These are phyloP conservation scores for Lasioglossum vierecki DNA, from an alignment of 2,888 invertebrate species.

Conservation along the genomic window DNA sequence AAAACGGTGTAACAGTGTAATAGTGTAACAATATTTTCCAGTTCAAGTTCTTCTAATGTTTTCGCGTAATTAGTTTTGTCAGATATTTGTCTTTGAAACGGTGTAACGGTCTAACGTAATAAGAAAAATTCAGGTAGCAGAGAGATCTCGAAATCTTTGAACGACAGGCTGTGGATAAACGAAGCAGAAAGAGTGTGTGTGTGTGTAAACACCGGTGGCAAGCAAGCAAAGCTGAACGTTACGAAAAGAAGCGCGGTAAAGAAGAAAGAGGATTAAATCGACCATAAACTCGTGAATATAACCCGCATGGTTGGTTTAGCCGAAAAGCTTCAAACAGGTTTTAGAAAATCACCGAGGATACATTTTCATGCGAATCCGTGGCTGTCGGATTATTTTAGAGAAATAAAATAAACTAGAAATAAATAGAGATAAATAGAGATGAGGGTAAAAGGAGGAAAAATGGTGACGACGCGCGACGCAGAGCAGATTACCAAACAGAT, in stretches of 20 bases:
- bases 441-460: background rate
- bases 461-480: background rate
- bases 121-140: background rate
- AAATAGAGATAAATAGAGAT: too few species aligned
- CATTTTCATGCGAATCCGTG: background rate
- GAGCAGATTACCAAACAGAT: background rate
- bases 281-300: background rate
- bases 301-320: background rate
- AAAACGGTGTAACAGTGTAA: background rate
- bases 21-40: background rate
- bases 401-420: background rate
- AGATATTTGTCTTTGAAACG: background rate
- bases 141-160: background rate
- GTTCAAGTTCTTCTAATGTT: background rate
- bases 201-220: background rate
- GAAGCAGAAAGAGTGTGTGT: background rate
- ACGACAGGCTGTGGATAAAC: background rate
- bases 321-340: background rate
- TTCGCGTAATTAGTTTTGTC: background rate
- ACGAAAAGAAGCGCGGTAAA: background rate
- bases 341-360: background rate
- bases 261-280: background rate
- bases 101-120: background rate
- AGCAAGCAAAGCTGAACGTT: background rate
- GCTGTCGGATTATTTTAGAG: background rate